Conservation (phyloP, 2,113 vertebrate species). For the Microcebus ravelobensis region DNA sequence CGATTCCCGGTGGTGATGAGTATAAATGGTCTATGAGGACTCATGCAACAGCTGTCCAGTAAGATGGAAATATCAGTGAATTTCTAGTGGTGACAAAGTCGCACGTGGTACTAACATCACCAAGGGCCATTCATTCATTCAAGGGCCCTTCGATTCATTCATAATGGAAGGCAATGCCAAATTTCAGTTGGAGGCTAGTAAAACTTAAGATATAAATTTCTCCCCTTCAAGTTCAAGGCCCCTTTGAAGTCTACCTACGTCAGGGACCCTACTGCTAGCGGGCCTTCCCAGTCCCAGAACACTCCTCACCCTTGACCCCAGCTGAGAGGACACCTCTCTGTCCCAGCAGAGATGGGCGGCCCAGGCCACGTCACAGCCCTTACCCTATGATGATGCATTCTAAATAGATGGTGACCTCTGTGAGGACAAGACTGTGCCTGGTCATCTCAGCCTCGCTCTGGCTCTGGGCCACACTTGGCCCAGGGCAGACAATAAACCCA, state of each 20-base stretch:
- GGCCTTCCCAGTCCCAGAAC: background rate
- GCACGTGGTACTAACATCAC: background rate
- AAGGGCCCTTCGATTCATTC: background rate
- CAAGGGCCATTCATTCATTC: background rate
- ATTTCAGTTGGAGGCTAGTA: background rate
- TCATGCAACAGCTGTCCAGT: background rate
- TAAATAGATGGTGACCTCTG: conserved; percentile 28
- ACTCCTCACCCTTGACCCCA: background rate
- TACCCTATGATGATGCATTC: background rate
- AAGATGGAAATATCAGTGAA: background rate
- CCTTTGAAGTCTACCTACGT: background rate
- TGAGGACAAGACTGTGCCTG: conserved; percentile 28
- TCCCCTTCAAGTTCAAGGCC: background rate
- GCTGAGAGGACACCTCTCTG: background rate
- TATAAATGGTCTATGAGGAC: background rate
- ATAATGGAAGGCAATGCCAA: background rate
- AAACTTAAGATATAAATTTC: background rate
- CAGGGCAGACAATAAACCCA: conserved; percentile 20
- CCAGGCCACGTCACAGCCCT: background rate
- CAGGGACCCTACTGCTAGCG: background rate
- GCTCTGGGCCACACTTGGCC: conserved; percentile 37
- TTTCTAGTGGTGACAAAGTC: background rate
- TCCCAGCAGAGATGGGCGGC: background rate
- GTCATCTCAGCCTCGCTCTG: background rate
- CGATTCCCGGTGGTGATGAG: background rate